Evolutionary conservation across 2,797 vertebrate genomes (phyloP), one percentile per base, ranked within the genome.

Genomic region (Sebastes itinus): DNA sequence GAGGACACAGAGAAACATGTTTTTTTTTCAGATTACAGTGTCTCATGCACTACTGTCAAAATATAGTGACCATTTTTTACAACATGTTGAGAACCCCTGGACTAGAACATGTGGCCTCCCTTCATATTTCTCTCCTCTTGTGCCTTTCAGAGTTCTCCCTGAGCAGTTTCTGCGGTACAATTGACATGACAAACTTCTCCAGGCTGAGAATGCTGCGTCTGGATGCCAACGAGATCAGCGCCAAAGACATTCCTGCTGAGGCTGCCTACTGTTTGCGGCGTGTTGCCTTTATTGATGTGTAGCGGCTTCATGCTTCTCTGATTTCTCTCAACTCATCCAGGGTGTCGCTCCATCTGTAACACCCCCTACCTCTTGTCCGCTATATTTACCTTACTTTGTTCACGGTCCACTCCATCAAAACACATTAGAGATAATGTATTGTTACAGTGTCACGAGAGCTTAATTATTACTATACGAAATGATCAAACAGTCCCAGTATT

Each of bases 211-310:
- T 98, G 70, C 92, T 99, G 87, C 97, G 98, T 6, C 88, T 99
- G 94, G 98, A 99, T 80, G 98, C 96, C 83, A 99, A 99, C 75
- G 91, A 93, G 32, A 95, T 99, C 66, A 96, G 91, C 2, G 94
- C 95, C 63, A 92, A 85, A 75, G 97, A 95, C 76, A 93, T 99
- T 85, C 97, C 98, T 1, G 90, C 95, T 7, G 97, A 99, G 75
- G 96, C 97, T 84, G 96, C 96, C 64, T 97, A 97, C 88, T 99
- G 98, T 91, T 96, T 99, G 77, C 96, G 97, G 2, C 93, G 93
- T 54, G 96, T 97, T 33, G 94, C 93, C 49, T 97, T 97, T 77
- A 91, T 99, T 80, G 86, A 94, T 73, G 84, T 96, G 62, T 96
- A 94, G 84, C 13, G 1, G 42, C 46, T 69, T 76, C n/a, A n/a